Conservation (phyloP, 1,140 invertebrate species). For the Eumeta japonica region DNA sequence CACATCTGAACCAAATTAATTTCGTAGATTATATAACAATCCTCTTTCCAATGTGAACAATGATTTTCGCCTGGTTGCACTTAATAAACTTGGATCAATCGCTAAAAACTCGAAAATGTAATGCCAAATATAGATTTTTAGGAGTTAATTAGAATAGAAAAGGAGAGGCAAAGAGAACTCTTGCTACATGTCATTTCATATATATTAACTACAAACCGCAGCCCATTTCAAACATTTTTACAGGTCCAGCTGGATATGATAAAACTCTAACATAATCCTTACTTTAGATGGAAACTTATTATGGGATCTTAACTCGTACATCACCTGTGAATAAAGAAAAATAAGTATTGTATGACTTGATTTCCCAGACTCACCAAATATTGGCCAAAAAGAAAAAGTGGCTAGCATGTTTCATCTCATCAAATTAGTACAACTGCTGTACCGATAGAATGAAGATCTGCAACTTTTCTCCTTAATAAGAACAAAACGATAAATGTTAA, state of each 20-base stretch:
- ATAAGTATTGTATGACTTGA: conserved; percentile 8
- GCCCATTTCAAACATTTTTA: conserved; percentile 10
- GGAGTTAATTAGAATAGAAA: conserved; percentile 7
- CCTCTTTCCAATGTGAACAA: conserved; percentile 8
- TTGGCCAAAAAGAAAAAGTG: conserved; percentile 5
- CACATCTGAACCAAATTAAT: conserved; percentile 5
- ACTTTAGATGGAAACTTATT: conserved; percentile 18
- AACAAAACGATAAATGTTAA: conserved; percentile 19
- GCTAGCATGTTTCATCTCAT: conserved; percentile 8
- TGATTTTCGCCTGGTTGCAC: conserved; percentile 8
- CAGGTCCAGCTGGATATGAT: conserved; percentile 10
- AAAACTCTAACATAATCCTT: too few species aligned
- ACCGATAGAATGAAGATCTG: background rate
- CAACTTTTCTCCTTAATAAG: background rate
- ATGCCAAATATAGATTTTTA: conserved; percentile 4
- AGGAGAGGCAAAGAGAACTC: conserved; percentile 7
- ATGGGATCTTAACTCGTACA: conserved; percentile 29
- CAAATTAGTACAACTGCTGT: background rate
- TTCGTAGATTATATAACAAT: conserved; percentile 4
- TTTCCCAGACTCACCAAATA: conserved; percentile 8
- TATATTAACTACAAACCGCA: background rate
- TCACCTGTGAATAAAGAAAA: conserved; percentile 20
- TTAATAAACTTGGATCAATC: conserved; percentile 15
- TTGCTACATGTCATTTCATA: conserved; percentile 4
- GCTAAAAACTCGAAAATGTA: conserved; percentile 17